Conservation (phyloP, 2,797 vertebrate species). For the Rhynchonycteris naso region DNA sequence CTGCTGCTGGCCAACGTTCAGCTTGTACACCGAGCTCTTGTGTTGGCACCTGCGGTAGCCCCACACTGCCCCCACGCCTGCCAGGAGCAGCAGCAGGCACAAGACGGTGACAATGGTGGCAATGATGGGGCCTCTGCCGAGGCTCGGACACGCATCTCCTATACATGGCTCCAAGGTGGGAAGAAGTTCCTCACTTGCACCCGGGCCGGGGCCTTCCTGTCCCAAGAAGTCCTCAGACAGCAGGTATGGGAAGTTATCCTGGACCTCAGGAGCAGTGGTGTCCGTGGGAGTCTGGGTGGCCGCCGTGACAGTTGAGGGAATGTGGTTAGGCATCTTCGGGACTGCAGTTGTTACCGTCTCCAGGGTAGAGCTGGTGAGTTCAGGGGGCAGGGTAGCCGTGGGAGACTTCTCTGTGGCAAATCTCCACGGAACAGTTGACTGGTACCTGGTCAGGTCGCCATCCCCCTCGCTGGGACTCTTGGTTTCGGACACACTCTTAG, state of each 20-base stretch:
- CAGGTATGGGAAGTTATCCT: slow-evolving; percentile 73
- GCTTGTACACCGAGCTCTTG: slow-evolving; percentile 95
- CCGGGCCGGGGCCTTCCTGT: slow-evolving; percentile 86
- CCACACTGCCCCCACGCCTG: slow-evolving; percentile 89
- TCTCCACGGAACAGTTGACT: slow-evolving; percentile 66
- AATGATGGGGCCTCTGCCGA: slow-evolving; percentile 88
- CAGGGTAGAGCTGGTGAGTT: slow-evolving; percentile 79
- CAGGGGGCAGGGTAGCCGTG: slow-evolving; percentile 24
- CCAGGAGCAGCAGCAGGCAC: slow-evolving; percentile 87
- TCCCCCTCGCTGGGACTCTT: slow-evolving; percentile 65
- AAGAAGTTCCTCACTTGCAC: slow-evolving; percentile 82
- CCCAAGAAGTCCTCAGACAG: slow-evolving; percentile 81
- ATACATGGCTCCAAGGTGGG: slow-evolving; percentile 87
- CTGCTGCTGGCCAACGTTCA: slow-evolving; percentile 92
- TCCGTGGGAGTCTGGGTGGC: slow-evolving; percentile 67
- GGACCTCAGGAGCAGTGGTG: slow-evolving; percentile 65
- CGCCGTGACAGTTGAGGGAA: slow-evolving; percentile 52
- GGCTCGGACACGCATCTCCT: slow-evolving; percentile 86
- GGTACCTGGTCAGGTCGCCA: slow-evolving; percentile 68
- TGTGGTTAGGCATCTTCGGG: slow-evolving; percentile 70
- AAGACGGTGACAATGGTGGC: slow-evolving; percentile 90
- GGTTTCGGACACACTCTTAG: slow-evolving; percentile 80
- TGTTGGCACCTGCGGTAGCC: slow-evolving; percentile 93
- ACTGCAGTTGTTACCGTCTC: slow-evolving; percentile 79
- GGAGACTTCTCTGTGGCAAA: slow-evolving; percentile 51